A percentile compares a stretch with the other conserved stretches of the same genome.
These are phyloP conservation scores for Limnothrissa miodon DNA, from an alignment of 2,113 vertebrate genomes.

Conservation along the genomic window DNA sequence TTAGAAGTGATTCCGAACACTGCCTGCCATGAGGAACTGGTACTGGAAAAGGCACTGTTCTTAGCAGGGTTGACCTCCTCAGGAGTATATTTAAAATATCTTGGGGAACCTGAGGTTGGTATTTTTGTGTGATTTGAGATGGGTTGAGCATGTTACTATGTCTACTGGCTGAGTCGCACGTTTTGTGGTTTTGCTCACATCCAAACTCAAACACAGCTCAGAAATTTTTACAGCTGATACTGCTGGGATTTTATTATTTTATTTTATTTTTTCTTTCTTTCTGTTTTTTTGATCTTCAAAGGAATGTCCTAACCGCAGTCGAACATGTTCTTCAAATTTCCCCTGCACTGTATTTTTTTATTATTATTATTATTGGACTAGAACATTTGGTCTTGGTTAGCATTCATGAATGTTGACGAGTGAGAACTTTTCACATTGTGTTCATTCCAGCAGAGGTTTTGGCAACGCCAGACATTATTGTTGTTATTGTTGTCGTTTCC, in stretches of 20 bases:
- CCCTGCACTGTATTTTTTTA: not conserved
- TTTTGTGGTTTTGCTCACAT: not conserved
- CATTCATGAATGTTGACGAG: not conserved
- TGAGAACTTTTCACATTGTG: not conserved
- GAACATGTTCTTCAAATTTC: conserved; percentile 9
- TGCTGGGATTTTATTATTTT: not conserved
- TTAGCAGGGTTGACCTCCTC: not conserved
- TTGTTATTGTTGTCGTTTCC: not conserved
- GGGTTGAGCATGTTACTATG: not conserved
- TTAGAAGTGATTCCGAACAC: not conserved
- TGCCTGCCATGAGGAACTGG: not conserved
- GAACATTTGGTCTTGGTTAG: not conserved
- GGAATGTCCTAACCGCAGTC: not conserved
- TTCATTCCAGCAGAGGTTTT: not conserved
- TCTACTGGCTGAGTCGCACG: not conserved
- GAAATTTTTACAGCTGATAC: conserved; percentile 1
- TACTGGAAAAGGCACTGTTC: not conserved
- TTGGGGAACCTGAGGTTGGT: not conserved
- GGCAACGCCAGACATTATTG: not conserved
- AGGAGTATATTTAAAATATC: not conserved
- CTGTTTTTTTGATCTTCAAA: not conserved
- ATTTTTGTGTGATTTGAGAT: not conserved
- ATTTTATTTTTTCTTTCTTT: not conserved
- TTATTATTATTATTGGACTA: not conserved
- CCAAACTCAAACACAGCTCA: not conserved